phyloP scores from a whole-genome alignment of 2,888 invertebrate species.

The Acronicta leporina region DNA sequence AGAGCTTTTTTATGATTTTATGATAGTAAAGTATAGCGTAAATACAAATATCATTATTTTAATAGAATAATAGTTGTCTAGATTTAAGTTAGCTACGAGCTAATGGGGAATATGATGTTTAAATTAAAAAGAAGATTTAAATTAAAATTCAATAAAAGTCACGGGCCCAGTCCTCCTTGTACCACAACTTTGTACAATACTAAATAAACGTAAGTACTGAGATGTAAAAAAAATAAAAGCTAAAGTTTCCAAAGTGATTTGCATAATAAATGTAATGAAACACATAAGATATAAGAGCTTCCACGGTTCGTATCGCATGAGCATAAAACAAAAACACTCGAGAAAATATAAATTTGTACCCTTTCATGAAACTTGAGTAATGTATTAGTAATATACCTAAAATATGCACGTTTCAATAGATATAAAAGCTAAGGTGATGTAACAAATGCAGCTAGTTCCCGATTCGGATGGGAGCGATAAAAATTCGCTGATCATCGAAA shows the following conservation, averaged over 20 bases:
- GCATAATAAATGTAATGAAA: constrained; percentile 66
- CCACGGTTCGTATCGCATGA: constrained; percentile 13
- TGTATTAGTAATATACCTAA: constrained; percentile 5
- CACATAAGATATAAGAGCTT: constrained; percentile 39
- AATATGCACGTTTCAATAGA: constrained; percentile 35
- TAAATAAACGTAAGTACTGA: constrained; percentile 56
- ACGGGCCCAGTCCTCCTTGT: constrained; percentile 53
- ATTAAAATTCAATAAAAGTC: constrained; percentile 54
- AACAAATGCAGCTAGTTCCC: constrained; percentile 58
- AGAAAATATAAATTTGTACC: constrained; percentile 13
- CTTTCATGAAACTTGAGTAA: constrained; percentile 20
- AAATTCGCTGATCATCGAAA: constrained; percentile 72
- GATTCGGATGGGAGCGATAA: constrained; percentile 66
- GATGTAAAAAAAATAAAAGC: constrained; percentile 59
- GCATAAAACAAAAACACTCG: constrained; percentile 21
- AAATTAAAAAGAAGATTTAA: too few species aligned
- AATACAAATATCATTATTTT: too few species aligned
- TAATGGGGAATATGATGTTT: too few species aligned
- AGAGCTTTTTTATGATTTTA: too few species aligned
- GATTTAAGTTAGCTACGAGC: too few species aligned
- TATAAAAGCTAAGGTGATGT: constrained; percentile 46
- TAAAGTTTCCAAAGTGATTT: constrained; percentile 68
- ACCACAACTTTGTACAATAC: constrained; percentile 58
- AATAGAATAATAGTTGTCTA: too few species aligned
- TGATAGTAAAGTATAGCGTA: too few species aligned